Evolutionary conservation across 2,888 invertebrate genomes (phyloP).

Genomic region (Dolomedes plantarius): DNA sequence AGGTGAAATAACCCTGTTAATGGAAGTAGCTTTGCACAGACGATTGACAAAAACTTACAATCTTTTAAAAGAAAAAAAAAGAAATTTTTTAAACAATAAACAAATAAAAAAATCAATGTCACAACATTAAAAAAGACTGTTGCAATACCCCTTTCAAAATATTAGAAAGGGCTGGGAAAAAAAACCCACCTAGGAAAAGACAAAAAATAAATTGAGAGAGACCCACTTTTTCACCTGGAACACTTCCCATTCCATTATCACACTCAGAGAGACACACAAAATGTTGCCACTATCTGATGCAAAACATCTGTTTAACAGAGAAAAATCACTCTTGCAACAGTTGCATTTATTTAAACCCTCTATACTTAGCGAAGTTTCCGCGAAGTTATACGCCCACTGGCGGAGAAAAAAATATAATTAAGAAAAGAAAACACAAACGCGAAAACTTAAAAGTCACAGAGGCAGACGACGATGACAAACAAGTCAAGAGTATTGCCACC

Average conservation of each 20-base stretch:
- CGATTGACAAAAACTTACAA: too few species aligned
- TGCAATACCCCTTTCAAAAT: too few species aligned
- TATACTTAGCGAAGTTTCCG: neutral
- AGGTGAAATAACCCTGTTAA: too few species aligned
- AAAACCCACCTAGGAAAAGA: too few species aligned
- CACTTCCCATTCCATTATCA: neutral
- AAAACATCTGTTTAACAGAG: neutral
- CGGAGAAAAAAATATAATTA: neutral
- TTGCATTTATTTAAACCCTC: neutral
- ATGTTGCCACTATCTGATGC: slow-evolving; percentile 3
- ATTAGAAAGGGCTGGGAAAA: too few species aligned
- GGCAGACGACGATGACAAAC: neutral
- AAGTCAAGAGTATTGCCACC: neutral
- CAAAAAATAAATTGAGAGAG: too few species aligned
- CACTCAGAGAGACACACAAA: neutral
- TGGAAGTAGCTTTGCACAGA: too few species aligned
- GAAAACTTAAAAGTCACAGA: neutral
- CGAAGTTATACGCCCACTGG: neutral
- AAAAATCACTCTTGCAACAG: neutral
- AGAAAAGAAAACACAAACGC: neutral
- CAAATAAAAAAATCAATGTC: too few species aligned
- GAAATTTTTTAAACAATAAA: too few species aligned
- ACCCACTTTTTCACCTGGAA: slow-evolving; percentile 1
- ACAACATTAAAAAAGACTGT: too few species aligned
- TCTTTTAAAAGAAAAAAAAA: too few species aligned